Conservation (phyloP, 2,113 vertebrate species). For the Arvicanthis niloticus region DNA sequence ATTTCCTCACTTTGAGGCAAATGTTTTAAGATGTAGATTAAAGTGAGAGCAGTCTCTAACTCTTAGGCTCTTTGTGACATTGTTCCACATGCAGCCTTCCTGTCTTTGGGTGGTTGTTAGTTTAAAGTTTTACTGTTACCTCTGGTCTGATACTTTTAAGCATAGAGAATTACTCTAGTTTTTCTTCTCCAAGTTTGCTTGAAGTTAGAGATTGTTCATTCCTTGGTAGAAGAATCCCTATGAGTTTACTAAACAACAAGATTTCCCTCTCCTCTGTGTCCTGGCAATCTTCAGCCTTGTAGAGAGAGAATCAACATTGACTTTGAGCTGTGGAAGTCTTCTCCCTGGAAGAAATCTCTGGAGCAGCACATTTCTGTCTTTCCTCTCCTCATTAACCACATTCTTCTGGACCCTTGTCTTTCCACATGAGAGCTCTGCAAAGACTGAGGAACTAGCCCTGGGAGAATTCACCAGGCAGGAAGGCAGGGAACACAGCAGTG, state of each 20-base stretch:
- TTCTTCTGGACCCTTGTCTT: neutral
- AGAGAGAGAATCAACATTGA: neutral
- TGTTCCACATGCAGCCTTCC: neutral
- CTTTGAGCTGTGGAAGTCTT: neutral
- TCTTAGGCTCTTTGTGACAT: neutral
- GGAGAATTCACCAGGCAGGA: neutral
- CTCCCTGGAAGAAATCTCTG: neutral
- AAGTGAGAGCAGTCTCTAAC: neutral
- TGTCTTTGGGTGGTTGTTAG: neutral
- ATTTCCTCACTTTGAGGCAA: neutral
- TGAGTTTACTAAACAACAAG: neutral
- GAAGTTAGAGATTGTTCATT: neutral
- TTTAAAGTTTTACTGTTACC: neutral
- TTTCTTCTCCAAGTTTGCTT: conserved; percentile 2
- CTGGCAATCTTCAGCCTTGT: neutral
- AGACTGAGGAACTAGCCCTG: neutral
- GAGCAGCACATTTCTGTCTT: neutral
- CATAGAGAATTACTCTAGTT: neutral
- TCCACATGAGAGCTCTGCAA: neutral
- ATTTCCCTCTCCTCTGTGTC: neutral
- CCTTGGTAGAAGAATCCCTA: neutral
- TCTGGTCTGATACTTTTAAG: neutral
- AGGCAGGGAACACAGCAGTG: neutral
- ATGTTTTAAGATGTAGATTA: neutral
- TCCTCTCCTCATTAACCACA: neutral